These are phyloP conservation scores for Monochamus saltuarius DNA, from an alignment of 1,140 invertebrate species.

Conservation along the genomic window DNA sequence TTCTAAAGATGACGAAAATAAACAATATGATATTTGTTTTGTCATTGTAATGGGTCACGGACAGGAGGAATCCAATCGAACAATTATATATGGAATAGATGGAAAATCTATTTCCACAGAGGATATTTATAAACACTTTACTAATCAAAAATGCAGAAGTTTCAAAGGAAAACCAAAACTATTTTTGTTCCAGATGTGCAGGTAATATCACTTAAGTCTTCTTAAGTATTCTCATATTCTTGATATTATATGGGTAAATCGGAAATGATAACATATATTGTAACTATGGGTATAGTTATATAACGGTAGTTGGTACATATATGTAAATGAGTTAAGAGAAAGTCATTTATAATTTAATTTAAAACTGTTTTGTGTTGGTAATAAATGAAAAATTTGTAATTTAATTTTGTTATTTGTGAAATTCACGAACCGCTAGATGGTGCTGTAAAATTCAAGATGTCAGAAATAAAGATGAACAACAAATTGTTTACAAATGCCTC, in stretches of 20 bases:
- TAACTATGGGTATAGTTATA: not conserved
- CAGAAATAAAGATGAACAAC: too few species aligned
- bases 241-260: constrained; percentile 11
- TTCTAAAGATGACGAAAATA: constrained; percentile 15
- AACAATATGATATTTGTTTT: constrained; percentile 58
- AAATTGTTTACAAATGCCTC: too few species aligned
- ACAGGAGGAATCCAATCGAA: constrained; percentile 41
- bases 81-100: constrained; percentile 54
- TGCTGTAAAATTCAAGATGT: too few species aligned
- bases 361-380: too few species aligned
- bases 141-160: constrained; percentile 60
- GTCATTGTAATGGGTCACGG: constrained; percentile 64
- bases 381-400: too few species aligned
- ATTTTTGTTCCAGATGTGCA: constrained; percentile 74
- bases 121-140: constrained; percentile 64
- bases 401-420: too few species aligned
- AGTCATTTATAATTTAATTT: too few species aligned
- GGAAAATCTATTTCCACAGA: constrained; percentile 49
- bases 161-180: constrained; percentile 72
- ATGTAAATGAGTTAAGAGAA: too few species aligned
- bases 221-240: constrained; percentile 6
- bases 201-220: constrained; percentile 21
- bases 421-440: too few species aligned
- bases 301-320: too few species aligned
- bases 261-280: not conserved